A percentile compares a stretch with the other conserved stretches of the same genome.
Conservation (phyloP, 2,113 vertebrate species). For the Mobula birostris region DNA sequence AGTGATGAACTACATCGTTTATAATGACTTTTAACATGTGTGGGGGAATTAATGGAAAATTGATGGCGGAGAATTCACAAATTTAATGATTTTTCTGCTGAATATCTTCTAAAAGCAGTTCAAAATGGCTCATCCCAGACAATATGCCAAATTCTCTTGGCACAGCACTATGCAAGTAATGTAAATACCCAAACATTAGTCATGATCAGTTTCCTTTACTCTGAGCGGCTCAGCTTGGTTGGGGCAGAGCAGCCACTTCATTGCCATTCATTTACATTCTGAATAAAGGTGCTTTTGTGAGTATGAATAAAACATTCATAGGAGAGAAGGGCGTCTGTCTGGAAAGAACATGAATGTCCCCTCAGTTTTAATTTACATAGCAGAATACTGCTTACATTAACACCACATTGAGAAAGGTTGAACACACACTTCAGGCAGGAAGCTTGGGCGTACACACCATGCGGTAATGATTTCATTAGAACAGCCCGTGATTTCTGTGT, state of each 20-base stretch:
- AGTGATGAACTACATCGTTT: neutral
- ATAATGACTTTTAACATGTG: neutral
- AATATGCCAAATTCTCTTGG: conserved; percentile 28
- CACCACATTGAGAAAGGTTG: conserved; percentile 57
- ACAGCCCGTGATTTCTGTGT: conserved; percentile 68
- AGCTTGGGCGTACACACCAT: conserved; percentile 76
- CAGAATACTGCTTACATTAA: conserved; percentile 67
- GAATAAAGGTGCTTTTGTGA: conserved; percentile 97
- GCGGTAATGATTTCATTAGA: conserved; percentile 97
- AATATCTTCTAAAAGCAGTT: conserved; percentile 5
- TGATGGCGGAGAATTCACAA: neutral
- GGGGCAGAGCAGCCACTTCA: conserved; percentile 39
- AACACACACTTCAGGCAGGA: conserved; percentile 59
- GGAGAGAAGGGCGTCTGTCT: conserved; percentile 57
- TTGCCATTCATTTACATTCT: conserved; percentile 46
- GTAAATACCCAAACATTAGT: conserved; percentile 38
- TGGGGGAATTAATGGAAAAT: neutral
- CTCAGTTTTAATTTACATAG: conserved; percentile 73
- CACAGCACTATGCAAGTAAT: conserved; percentile 22
- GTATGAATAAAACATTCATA: conserved; percentile 45
- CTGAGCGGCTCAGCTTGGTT: conserved; percentile 46
- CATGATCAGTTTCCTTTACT: conserved; percentile 38
- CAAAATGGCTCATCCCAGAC: conserved; percentile 9
- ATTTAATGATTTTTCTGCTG: neutral
- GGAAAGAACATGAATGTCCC: conserved; percentile 74